Evolutionary conservation across 2,797 vertebrate species (phyloP), one percentile per base, ranked within the genome.

Genomic region (Pseudotriccus pelzelni): DNA sequence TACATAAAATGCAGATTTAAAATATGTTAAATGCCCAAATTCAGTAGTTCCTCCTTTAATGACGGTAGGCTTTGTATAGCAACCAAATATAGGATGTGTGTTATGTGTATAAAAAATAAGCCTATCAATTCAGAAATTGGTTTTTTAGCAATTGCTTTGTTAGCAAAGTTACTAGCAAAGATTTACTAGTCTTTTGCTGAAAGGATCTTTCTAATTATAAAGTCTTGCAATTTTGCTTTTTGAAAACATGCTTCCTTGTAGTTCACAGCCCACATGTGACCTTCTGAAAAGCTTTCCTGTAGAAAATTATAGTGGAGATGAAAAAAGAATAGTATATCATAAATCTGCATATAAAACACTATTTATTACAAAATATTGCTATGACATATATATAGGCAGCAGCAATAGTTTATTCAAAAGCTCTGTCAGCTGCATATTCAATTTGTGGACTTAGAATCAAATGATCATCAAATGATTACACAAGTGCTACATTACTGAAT

Each of bases 11-110:
- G 19, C 12, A 73, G 41, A 88, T 70, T 74, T 74, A 39, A 93
- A 94, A 41, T 56, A 66, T 7, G 1, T 14, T 63, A 76, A 79
- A 79, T 39, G 36, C 11, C 30, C 34, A 89, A 91, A 80, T 56
- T 78, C 39, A 87, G 16, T 56, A 89, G 67, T 63, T 87, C 64
- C 47, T 90, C 56, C 56, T 93, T 96, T 55, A 91, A 94, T 75
- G 72, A 52, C 14, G 68, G 15, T 46, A 84, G 63, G 84, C 30
- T 87, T 84, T 53, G 44, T 56, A 21, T 6, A 67, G n/a, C 46
- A 84, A 62, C 25, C 89, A 87, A 82, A 83, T 13, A 82, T 56
- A 72, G 21, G 58, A 73, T 41, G 60, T 53, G n/a, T 24, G 36
- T 86, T 60, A 30, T 46, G 12, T 34, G 13, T 14, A 37, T 10